Conservation (phyloP, 2,888 invertebrate genomes). For the Dorcus hopei region DNA sequence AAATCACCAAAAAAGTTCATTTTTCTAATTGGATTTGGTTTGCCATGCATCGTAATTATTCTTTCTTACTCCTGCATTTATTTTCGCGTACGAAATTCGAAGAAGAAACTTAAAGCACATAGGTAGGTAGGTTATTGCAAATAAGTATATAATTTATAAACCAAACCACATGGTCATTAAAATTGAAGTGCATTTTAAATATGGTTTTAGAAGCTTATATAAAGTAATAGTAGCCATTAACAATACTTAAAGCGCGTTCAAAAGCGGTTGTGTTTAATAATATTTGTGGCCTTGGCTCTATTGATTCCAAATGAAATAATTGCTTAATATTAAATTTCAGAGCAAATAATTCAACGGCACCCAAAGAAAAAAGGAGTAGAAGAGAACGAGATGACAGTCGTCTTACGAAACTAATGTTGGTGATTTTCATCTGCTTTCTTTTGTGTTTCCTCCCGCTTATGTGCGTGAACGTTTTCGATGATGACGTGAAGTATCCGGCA, state of each 20-base stretch:
- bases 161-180: no score
- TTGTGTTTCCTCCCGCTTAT: conserved; percentile 84
- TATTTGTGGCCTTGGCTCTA: no score
- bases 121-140: conserved; percentile 56
- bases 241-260: no score
- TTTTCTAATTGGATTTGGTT: conserved; percentile 76
- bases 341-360: conserved; percentile 18
- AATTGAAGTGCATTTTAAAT: no score
- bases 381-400: conserved; percentile 70
- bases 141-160: no score
- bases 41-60: conserved; percentile 83
- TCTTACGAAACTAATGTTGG: conserved; percentile 81
- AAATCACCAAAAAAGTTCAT: conserved; percentile 80
- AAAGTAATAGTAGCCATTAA: no score
- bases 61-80: conserved; percentile 84
- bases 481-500: conserved; percentile 71
- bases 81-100: conserved; percentile 72
- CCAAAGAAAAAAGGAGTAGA: conserved; percentile 33
- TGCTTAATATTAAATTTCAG: conserved; percentile 29
- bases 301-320: no score
- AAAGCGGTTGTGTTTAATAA: background rate
- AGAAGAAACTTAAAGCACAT: conserved; percentile 69
- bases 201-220: no score
- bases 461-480: conserved; percentile 84
- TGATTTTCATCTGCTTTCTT: conserved; percentile 83